Percentiles rank a stretch among this genome's conserved stretches.
Conservation (phyloP, 2,797 vertebrate genomes). For the Manis pentadactyla region DNA sequence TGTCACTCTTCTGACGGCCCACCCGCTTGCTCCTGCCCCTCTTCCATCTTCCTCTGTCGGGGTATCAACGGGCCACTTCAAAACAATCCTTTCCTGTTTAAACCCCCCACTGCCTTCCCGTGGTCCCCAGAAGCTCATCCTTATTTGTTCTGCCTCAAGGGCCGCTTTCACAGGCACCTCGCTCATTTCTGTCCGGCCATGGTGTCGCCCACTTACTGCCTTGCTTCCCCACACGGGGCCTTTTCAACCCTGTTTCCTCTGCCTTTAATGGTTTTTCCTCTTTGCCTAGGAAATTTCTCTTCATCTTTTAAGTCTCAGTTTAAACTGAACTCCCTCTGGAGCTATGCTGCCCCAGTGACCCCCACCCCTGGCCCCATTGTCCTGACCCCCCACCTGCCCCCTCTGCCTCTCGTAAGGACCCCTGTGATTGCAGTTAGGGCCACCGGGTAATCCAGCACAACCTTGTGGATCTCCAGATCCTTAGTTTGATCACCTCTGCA, state of each 20-base stretch:
- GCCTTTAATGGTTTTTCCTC: neutral
- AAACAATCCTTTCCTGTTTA: too few relatives aligned
- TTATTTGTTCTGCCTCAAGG: neutral
- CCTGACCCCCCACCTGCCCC: neutral
- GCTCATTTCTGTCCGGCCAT: neutral
- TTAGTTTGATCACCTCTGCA: neutral
- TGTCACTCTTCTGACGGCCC: rapidly evolving
- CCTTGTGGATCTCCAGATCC: neutral
- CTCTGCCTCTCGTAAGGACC: neutral
- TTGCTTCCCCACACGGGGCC: neutral
- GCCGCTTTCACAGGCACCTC: rapidly evolving
- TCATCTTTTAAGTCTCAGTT: neutral
- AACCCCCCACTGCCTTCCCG: neutral
- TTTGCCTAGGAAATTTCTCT: neutral
- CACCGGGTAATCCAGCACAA: too few relatives aligned
- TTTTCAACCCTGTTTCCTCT: neutral
- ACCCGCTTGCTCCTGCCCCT: rapidly evolving
- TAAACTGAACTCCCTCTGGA: neutral
- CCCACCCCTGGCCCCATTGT: rapidly evolving
- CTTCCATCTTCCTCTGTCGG: neutral
- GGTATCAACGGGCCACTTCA: neutral
- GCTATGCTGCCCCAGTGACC: neutral
- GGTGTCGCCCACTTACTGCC: neutral
- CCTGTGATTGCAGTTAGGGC: neutral
- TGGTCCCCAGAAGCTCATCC: rapidly evolving